Evolutionary conservation across 2,888 invertebrate genomes (phyloP).

Genomic region (Aleiodes leptofemur): DNA sequence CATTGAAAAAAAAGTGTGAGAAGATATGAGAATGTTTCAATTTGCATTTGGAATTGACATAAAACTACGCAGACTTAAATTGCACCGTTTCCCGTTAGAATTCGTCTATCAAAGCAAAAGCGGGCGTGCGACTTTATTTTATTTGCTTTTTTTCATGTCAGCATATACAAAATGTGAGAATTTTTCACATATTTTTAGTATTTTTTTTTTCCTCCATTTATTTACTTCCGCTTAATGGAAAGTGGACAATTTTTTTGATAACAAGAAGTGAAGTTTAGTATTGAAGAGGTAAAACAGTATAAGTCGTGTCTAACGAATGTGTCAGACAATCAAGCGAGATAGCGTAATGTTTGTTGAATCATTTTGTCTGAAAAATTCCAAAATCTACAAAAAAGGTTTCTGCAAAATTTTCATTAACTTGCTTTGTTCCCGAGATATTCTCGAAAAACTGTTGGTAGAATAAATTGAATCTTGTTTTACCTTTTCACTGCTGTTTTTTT

Average conservation of each 20-base stretch:
- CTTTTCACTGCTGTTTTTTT: too few relatives aligned
- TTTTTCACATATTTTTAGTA: neutral
- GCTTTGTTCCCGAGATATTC: too few relatives aligned
- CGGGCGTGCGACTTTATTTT: conserved; percentile 15
- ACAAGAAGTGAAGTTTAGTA: neutral
- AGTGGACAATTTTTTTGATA: too few relatives aligned
- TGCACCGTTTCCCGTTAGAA: conserved; percentile 31
- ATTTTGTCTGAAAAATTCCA: too few relatives aligned
- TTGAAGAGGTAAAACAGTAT: too few relatives aligned
- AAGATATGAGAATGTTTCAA: neutral
- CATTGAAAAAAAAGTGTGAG: neutral
- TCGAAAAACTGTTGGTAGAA: too few relatives aligned
- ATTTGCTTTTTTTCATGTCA: conserved; percentile 13
- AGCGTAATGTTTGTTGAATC: too few relatives aligned
- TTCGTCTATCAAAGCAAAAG: conserved; percentile 39
- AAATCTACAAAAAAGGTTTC: too few relatives aligned
- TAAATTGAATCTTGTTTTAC: too few relatives aligned
- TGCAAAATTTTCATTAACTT: too few relatives aligned
- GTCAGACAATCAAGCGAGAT: neutral
- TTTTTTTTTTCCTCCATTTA: neutral
- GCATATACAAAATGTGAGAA: conserved; percentile 18
- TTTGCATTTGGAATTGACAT: conserved; percentile 23
- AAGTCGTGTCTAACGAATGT: too few relatives aligned
- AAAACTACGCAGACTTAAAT: neutral
- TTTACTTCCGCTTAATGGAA: neutral